Evolutionary conservation across 1,140 invertebrate genomes (phyloP).

Genomic region (Trichonephila inaurata): DNA sequence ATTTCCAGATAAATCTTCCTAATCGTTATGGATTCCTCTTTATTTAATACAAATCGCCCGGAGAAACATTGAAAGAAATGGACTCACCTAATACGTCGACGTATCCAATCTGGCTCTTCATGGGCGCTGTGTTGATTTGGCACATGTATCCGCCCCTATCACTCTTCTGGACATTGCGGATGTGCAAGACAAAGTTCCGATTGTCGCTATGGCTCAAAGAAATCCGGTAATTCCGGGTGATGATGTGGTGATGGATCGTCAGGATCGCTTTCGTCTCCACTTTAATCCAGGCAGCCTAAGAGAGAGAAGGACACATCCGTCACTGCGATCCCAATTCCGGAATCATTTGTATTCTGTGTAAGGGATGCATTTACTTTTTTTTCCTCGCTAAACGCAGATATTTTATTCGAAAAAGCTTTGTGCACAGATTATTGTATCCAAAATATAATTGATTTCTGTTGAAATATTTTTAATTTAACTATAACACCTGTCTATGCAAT

Average conservation of each 20-base stretch:
- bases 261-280: conserved; percentile 96
- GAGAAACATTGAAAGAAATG: background rate
- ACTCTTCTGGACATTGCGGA: conserved; percentile 93
- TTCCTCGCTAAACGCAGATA: background rate
- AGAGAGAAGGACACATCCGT: background rate
- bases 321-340: background rate
- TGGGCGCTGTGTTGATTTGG: conserved; percentile 84
- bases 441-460: no score
- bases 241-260: conserved; percentile 94
- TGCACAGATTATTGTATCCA: no score
- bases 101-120: conserved; percentile 94
- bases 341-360: background rate
- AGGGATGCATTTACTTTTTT: background rate
- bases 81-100: conserved; percentile 95
- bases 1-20: background rate
- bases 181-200: conserved; percentile 87
- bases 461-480: no score
- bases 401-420: no score
- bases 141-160: conserved; percentile 85
- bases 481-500: no score
- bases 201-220: conserved; percentile 93
- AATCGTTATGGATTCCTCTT: background rate
- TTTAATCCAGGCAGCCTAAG: conserved; percentile 90
- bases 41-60: background rate
- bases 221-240: conserved; percentile 94